Conservation (phyloP, 1,140 invertebrate genomes). For the Zaprionus ghesquierei region DNA sequence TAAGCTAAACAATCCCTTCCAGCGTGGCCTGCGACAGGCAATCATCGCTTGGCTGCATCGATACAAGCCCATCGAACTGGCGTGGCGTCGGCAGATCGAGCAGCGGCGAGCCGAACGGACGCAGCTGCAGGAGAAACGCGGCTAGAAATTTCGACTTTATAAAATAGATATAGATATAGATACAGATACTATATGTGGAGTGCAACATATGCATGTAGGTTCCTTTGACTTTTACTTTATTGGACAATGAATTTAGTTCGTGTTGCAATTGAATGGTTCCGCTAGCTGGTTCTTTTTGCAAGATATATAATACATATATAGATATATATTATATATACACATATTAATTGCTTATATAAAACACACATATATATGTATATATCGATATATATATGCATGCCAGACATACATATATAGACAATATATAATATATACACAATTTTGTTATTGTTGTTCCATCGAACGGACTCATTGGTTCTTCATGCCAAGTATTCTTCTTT, state of each 20-base stretch:
- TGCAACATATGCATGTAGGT: neutral
- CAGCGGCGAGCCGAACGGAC: neutral
- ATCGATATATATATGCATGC: neutral
- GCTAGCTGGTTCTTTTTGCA: neutral
- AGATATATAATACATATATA: neutral
- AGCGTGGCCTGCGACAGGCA: neutral
- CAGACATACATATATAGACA: neutral
- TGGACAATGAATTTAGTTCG: conserved; percentile 23
- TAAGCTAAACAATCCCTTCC: neutral
- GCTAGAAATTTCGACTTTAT: neutral
- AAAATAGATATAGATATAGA: neutral
- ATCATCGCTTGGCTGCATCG: conserved; percentile 29
- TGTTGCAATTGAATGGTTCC: conserved; percentile 12
- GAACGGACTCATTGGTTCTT: neutral
- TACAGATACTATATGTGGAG: neutral
- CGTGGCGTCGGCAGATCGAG: neutral
- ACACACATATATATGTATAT: neutral
- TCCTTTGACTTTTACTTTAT: conserved; percentile 39
- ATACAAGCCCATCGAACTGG: neutral
- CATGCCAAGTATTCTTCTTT: neutral
- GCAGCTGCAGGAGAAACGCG: neutral
- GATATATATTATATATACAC: neutral
- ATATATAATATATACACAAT: neutral
- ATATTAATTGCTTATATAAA: neutral
- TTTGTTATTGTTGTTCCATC: neutral